Base-by-base conservation (phyloP, 2,797 vertebrate species). In the Poeciliopsis paucimaculata region DNA sequence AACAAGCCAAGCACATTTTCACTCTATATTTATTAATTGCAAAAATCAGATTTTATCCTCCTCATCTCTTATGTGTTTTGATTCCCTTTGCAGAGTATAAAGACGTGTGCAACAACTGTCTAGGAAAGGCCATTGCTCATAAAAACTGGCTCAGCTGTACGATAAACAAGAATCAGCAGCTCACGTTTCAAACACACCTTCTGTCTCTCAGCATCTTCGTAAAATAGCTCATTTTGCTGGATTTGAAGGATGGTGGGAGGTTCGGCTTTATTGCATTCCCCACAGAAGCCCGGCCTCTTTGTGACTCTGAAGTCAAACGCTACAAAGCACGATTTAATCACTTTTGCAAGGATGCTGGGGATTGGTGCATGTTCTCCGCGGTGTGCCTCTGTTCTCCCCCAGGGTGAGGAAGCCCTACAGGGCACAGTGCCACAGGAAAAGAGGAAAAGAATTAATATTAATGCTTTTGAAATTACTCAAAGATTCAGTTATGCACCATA, bases 401-500 rank as follows among this genome's bases (percentile, higher is more conserved):
- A n/a, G 64, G 88, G 87, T 76, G 0, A 76, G 60, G 18, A 82
- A 74, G 83, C 77, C 80, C 87, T 62, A 73, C 76, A 84, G 83
- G 79, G 83, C 80, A 76, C 73, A 76, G 77, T 72, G 87, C 87
- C 87, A 90, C 82, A 83, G 83, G 51, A 84, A 43, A 51, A 87
- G 79, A 84, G 83, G 47, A 82, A 43, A 60, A 87, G 76, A 87
- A 94, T 93, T 92, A 87, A 93, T 92, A 92, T 90, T 90, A 82
- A 94, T 92, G 89, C 85, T 81, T 66, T 84, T 73, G 76, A 83
- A 92, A 87, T 93, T 86, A 89, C 87, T 84, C 82, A 74, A 46
- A 87, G 75, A 93, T 90, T 93, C 84, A 92, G 87, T 93, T 94
- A 92, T 87, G 78, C 84, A 84, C 82, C 86, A 93, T 90, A 90